Evolutionary conservation across 2,113 vertebrate genomes (phyloP).

Genomic region (Ifrita kowaldi): DNA sequence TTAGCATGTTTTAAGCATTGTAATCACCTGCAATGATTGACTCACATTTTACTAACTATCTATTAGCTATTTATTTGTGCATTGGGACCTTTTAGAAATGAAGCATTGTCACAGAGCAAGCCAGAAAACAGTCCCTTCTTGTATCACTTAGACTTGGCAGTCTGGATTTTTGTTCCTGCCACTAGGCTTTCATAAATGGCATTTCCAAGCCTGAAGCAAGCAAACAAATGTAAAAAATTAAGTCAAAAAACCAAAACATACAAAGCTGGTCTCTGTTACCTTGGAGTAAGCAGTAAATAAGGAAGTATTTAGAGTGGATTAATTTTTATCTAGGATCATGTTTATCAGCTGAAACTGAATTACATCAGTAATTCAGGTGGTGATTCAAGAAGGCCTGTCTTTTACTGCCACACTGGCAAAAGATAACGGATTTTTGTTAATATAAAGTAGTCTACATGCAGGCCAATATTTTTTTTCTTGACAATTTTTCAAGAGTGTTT

Average conservation of each 20-base stretch:
- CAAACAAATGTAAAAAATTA: background rate
- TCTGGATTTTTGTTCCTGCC: background rate
- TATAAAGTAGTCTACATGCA: background rate
- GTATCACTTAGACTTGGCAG: background rate
- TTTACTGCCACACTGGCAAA: background rate
- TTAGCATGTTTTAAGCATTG: background rate
- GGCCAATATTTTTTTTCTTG: background rate
- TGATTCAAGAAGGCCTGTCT: background rate
- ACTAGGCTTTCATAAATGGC: background rate
- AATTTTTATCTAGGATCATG: background rate
- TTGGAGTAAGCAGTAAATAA: background rate
- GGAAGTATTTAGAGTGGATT: background rate
- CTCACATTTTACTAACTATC: background rate
- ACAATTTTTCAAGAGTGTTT: background rate
- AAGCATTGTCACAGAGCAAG: background rate
- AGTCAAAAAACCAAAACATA: background rate
- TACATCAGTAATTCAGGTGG: background rate
- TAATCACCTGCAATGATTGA: background rate
- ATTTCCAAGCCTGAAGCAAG: background rate
- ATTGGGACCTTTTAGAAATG: background rate
- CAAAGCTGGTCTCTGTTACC: background rate
- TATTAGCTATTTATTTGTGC: background rate
- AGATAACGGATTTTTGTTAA: background rate
- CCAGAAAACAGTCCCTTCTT: background rate
- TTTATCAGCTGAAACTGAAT: background rate